A percentile compares a stretch with the other conserved stretches of the same genome.
Conservation (phyloP, 2,797 vertebrate genomes). For the Anas flavirostris region DNA sequence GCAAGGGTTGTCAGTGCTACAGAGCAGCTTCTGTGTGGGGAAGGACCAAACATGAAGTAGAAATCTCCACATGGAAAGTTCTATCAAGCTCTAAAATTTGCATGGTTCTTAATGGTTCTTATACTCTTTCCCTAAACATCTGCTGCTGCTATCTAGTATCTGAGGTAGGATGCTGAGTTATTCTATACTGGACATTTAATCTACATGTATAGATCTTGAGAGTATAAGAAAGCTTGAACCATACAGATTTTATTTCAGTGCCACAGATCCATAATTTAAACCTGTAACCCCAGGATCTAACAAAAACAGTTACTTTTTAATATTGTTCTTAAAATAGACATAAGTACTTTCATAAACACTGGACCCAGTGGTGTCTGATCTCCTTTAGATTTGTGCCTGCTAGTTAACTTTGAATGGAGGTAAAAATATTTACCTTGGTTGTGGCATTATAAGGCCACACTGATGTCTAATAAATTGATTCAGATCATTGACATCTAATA, state of each 20-base stretch:
- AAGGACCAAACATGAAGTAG: background rate
- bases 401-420: background rate
- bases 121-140: background rate
- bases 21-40: background rate
- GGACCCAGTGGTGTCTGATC: background rate
- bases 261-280: background rate
- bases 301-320: background rate
- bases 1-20: background rate
- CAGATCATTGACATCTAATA: background rate
- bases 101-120: background rate
- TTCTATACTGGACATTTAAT: background rate
- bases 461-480: background rate
- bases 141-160: background rate
- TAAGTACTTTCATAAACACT: background rate
- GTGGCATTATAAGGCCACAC: rapidly evolving
- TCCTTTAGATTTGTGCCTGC: background rate
- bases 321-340: background rate
- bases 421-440: background rate
- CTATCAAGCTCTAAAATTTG: background rate
- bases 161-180: background rate
- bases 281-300: background rate
- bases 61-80: background rate
- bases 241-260: background rate
- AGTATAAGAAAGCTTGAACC: background rate
- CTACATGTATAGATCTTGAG: background rate